phyloP scores from a whole-genome alignment of 2,113 vertebrate genomes.

The Muntiacus reevesi region DNA sequence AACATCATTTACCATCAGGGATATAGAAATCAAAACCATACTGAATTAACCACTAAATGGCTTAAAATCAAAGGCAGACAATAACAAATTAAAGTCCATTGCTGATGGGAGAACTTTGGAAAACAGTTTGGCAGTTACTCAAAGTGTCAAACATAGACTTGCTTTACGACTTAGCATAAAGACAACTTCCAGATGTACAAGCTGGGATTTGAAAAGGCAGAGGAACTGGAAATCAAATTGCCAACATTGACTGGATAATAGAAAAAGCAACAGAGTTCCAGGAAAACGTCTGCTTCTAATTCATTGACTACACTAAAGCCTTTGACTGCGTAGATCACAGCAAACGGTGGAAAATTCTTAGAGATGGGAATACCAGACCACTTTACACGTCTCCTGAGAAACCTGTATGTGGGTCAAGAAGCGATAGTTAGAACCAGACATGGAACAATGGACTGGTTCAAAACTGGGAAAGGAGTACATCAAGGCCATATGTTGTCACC shows the following conservation, averaged over 20 bases:
- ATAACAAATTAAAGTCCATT: not conserved
- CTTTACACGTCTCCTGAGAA: not conserved
- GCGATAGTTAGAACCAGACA: not conserved
- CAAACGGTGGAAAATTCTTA: not conserved
- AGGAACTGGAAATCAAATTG: not conserved
- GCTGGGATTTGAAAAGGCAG: not conserved
- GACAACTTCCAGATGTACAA: not conserved
- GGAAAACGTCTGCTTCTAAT: not conserved
- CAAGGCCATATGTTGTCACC: not conserved
- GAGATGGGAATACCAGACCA: not conserved
- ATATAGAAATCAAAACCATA: conserved; percentile 14
- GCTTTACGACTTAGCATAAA: not conserved
- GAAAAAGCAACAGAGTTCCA: not conserved
- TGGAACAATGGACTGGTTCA: not conserved
- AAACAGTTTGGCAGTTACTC: not conserved
- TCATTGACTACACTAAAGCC: not conserved
- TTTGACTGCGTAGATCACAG: not conserved
- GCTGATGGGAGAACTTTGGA: not conserved
- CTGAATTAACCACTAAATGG: not conserved
- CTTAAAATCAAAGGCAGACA: not conserved
- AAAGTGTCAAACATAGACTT: not conserved
- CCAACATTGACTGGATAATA: not conserved
- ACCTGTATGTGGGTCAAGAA: not conserved
- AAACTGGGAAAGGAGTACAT: not conserved
- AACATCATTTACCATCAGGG: not conserved